Evolutionary conservation across 1,140 invertebrate species (phyloP), one percentile per base, ranked within the genome.

Genomic region (Sycophaga agraensis): DNA sequence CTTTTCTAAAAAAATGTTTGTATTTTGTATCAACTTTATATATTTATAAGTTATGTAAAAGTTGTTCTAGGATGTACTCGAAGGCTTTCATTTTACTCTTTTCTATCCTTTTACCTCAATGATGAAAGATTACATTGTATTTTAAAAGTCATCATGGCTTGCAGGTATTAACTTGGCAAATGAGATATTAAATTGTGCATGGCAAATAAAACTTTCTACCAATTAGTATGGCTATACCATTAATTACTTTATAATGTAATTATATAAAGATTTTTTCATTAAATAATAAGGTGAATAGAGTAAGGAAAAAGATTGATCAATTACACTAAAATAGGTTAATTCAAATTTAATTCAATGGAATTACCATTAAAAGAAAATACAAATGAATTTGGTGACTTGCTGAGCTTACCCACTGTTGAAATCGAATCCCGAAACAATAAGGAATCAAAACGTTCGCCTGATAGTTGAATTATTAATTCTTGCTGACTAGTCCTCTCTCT

Each of bases 171-270:
- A 7, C 12, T 24, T 19, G 45, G 37, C 40, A 55, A 56, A 62
- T 50, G 45, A 62, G 53, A 50, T 42, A 56, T 56, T 49, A 62
- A 56, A 56, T 62, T 56, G 45, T 53, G 56, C 8, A n/a, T 28
- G 22, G 42, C 21, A 19, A 48, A 5, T 39, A 12, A 8, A 45
- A 40, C 26, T 40, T 54, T 49, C 43, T 46, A 46, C 14, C n/a
- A n/a, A n/a, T 54, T 26, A 54, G 48, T 26, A 48, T 8, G 39
- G 28, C 22, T 45, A 45, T 54, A 53, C 28, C n/a, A 2, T 5
- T 54, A 46, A 45, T 60, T 60, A 19, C n/a, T n/a, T n/a, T n/a
- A n/a, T n/a, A n/a, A n/a, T n/a, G n/a, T n/a, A n/a, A n/a, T n/a
- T n/a, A n/a, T n/a, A n/a, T n/a, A n/a, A n/a, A n/a, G n/a, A n/a